Conservation (phyloP, 2,888 invertebrate species). For the Antitype chi region DNA sequence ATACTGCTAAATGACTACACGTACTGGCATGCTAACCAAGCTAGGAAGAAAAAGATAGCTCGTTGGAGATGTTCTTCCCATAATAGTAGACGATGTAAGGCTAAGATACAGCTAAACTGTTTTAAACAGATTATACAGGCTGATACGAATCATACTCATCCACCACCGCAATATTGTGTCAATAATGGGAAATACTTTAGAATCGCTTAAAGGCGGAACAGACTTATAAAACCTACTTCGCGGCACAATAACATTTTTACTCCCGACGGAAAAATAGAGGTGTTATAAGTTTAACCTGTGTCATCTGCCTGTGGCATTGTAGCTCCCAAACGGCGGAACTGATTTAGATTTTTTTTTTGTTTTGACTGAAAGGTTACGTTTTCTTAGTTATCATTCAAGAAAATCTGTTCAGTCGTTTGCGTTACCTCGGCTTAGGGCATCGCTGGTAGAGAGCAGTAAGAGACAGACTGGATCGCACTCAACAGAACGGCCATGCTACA, state of each 20-base stretch:
- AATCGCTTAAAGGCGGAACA: slow-evolving; percentile 10
- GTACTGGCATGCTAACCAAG: slow-evolving; percentile 53
- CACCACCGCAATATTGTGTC: slow-evolving; percentile 39
- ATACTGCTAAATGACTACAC: slow-evolving; percentile 64
- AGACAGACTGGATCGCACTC: no score
- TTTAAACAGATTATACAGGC: slow-evolving; percentile 46
- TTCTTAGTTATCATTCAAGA: no score
- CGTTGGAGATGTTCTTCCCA: slow-evolving; percentile 52
- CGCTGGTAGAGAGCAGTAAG: no score
- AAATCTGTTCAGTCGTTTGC: no score
- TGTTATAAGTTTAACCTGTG: no score
- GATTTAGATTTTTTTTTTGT: no score
- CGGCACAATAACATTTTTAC: background rate
- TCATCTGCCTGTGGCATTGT: no score
- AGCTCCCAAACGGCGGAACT: no score
- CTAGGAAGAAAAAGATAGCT: slow-evolving; percentile 33
- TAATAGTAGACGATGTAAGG: slow-evolving; percentile 52
- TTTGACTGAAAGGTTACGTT: no score
- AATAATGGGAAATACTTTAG: slow-evolving; percentile 48
- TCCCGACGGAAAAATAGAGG: no score
- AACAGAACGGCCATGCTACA: background rate
- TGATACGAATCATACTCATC: slow-evolving; percentile 46
- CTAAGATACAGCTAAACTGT: slow-evolving; percentile 43
- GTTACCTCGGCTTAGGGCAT: no score
- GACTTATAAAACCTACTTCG: background rate